These are phyloP conservation scores for Syngnathus floridae DNA, from an alignment of 2,113 vertebrate species.

Conservation along the genomic window DNA sequence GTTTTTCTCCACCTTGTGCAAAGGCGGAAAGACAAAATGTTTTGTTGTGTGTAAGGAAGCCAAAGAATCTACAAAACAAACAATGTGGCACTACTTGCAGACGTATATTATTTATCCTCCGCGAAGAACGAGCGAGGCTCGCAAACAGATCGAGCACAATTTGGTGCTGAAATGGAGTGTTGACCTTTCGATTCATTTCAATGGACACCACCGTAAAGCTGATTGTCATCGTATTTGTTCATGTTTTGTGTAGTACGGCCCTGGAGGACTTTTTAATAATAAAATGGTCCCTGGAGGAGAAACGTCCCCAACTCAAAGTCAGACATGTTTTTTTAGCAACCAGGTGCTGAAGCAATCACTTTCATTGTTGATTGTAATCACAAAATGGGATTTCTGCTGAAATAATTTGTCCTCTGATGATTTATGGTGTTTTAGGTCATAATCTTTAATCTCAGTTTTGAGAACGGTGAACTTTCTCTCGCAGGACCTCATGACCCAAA, in stretches of 20 bases:
- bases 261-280: neutral
- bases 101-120: neutral
- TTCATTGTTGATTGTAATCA: constrained; percentile 14
- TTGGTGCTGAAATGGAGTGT: neutral
- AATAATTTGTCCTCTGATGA: constrained; percentile 22
- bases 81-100: neutral
- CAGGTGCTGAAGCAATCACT: constrained; percentile 10
- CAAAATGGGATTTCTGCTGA: neutral
- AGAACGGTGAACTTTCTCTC: constrained; percentile 34
- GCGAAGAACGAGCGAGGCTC: neutral
- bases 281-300: neutral
- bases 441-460: constrained; percentile 24
- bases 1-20: neutral
- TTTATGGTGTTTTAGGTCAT: constrained; percentile 17
- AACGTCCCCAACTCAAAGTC: neutral
- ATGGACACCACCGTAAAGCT: neutral
- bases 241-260: neutral
- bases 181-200: neutral
- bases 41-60: neutral
- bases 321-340: neutral
- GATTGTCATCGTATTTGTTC: neutral
- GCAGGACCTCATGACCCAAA: constrained; percentile 20
- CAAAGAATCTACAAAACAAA: neutral
- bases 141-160: neutral
- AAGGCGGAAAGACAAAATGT: neutral